Evolutionary conservation across 1,140 invertebrate species (phyloP), one percentile per base, ranked within the genome.

Genomic region (Drosophila punjabiensis): DNA sequence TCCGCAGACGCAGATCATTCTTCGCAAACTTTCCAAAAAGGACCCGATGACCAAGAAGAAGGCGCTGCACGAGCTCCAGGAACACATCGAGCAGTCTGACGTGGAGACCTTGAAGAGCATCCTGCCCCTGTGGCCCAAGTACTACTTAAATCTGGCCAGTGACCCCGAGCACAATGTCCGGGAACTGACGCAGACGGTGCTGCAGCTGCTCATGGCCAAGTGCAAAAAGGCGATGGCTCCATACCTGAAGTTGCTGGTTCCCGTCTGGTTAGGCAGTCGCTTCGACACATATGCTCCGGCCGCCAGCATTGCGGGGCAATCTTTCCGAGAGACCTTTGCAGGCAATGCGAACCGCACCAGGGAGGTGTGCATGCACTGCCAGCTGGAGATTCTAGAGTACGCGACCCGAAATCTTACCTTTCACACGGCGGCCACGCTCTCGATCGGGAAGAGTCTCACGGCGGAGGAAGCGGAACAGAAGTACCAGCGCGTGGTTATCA

Each of bases 1-100:
- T 84, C 93, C 94, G 18, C 94, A 94, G 82, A 95, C 96, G 84
- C 95, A 96, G 81, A 83, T 96, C 9, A 94, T 95, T 33, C 92
- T 97, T 18, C 96, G 96, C 66, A 97, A 97, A 93, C 95, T 98
- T 93, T 95, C 95, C 28, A 98, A 98, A 92, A 98, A 97, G 92
- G 97, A 98, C 95, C 93, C 95, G 5, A 96, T 95, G 3, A 98
- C 98, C 6, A 98, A 97, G 93, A 94, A 96, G 39, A 98, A 98
- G 96, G 97, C 97, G 6, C 92, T 98, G 20, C 96, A 97, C 93
- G 97, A 98, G 93, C 96, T 98, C 92, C 93, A 94, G 41, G 94
- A 94, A 8, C 82, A 97, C 5, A 96, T 97, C 73, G 94, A 94
- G 80, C 94, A 95, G 70, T 94, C 95, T 37, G 94, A 96, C 75